Evolutionary conservation across 2,797 vertebrate species (phyloP).

Genomic region (Periophthalmus magnuspinnatus): DNA sequence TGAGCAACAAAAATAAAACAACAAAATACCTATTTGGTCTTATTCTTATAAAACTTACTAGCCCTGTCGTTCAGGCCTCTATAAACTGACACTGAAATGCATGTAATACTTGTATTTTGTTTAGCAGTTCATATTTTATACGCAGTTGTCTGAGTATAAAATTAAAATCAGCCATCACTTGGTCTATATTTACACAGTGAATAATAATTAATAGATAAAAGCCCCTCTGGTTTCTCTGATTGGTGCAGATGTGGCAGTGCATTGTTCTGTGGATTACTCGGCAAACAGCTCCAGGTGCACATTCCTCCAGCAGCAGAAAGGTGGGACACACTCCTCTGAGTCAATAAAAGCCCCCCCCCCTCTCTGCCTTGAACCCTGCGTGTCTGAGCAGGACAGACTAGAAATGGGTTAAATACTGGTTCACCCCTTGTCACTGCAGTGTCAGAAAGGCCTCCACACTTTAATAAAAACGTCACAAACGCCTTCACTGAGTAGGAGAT

Average conservation of each 20-base stretch:
- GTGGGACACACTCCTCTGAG: slow-evolving; percentile 57
- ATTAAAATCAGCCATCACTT: not conserved
- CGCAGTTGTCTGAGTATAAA: not conserved
- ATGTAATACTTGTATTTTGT: not conserved
- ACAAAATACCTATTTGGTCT: too few relatives aligned
- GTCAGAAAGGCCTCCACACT: slow-evolving; percentile 4
- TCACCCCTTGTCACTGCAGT: not conserved
- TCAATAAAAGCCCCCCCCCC: slow-evolving; percentile 58
- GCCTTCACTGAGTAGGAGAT: slow-evolving; percentile 13
- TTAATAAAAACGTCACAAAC: not conserved
- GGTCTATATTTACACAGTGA: not conserved
- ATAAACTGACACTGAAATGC: too few relatives aligned
- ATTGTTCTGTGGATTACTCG: slow-evolving; percentile 75
- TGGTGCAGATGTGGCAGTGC: slow-evolving; percentile 68
- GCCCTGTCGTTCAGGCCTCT: too few relatives aligned
- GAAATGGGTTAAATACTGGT: slow-evolving; percentile 24
- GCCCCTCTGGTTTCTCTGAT: slow-evolving; percentile 45
- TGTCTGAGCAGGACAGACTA: slow-evolving; percentile 26
- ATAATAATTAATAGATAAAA: slow-evolving; percentile 31
- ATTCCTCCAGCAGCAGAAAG: slow-evolving; percentile 65
- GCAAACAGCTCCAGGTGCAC: slow-evolving; percentile 80
- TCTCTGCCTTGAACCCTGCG: slow-evolving; percentile 23
- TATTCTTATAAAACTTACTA: too few relatives aligned
- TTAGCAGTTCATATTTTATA: not conserved
- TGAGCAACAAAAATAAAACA: too few relatives aligned